phyloP scores from a whole-genome alignment of 2,113 vertebrate species.

The Lasiurus borealis region DNA sequence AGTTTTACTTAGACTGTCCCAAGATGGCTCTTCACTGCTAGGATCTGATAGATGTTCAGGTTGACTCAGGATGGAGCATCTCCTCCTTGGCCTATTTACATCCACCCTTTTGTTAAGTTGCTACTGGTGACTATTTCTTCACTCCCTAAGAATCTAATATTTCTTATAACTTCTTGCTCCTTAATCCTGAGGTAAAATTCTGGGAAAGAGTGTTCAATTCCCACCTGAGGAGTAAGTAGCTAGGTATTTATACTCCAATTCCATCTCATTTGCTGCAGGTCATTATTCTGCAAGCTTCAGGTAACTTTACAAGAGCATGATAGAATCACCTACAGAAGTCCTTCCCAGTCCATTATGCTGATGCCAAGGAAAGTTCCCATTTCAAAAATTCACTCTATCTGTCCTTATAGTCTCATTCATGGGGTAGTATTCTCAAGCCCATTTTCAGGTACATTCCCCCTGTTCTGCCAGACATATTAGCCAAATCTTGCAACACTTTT shows the following conservation, averaged over 20 bases:
- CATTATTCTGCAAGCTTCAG: neutral
- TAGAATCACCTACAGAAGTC: neutral
- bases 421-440: neutral
- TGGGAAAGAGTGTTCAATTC: neutral
- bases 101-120: neutral
- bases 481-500: neutral
- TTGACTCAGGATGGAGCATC: neutral
- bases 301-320: neutral
- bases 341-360: neutral
- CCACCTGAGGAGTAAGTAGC: neutral
- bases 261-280: neutral
- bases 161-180: neutral
- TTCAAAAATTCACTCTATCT: neutral
- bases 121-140: neutral
- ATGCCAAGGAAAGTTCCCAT: neutral
- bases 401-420: neutral
- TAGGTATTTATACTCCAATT: neutral
- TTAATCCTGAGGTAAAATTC: constrained; percentile 16
- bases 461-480: neutral
- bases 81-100: neutral
- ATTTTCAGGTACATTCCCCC: neutral
- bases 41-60: neutral
- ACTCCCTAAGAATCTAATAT: neutral
- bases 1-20: neutral
- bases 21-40: neutral